Conservation (phyloP, 2,113 vertebrate genomes). For the Laterallus jamaicensis region DNA sequence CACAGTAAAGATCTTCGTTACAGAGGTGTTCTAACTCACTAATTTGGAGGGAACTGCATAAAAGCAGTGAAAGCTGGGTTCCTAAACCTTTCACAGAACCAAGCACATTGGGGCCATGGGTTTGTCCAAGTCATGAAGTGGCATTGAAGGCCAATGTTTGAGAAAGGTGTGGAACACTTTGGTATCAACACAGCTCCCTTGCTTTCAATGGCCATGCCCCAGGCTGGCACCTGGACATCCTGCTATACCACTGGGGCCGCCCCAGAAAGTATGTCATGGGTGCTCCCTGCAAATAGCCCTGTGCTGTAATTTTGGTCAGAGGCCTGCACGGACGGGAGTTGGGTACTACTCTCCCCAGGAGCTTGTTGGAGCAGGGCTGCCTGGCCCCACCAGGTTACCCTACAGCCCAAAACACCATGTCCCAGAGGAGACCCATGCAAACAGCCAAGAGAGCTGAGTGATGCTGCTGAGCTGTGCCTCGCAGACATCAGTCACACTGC, state of each 20-base stretch:
- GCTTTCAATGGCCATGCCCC: rapidly evolving
- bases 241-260: neutral
- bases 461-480: neutral
- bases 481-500: neutral
- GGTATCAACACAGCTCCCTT: neutral
- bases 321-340: neutral
- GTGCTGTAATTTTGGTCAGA: neutral
- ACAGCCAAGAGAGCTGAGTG: neutral
- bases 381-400: neutral
- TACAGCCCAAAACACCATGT: neutral
- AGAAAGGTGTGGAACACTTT: neutral
- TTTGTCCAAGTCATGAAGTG: neutral
- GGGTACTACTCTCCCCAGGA: neutral
- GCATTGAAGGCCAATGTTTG: neutral
- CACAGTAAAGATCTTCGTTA: neutral
- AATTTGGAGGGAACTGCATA: neutral
- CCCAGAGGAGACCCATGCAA: neutral
- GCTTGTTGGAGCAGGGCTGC: neutral
- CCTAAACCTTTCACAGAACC: neutral
- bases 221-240: neutral
- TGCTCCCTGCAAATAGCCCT: neutral
- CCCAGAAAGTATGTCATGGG: neutral
- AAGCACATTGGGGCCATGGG: rapidly evolving
- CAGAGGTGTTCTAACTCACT: neutral
- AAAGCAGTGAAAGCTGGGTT: neutral